Evolutionary conservation across 2,888 invertebrate species (phyloP), one percentile per base, ranked within the genome.

Genomic region (Trichogramma dendrolimi): DNA sequence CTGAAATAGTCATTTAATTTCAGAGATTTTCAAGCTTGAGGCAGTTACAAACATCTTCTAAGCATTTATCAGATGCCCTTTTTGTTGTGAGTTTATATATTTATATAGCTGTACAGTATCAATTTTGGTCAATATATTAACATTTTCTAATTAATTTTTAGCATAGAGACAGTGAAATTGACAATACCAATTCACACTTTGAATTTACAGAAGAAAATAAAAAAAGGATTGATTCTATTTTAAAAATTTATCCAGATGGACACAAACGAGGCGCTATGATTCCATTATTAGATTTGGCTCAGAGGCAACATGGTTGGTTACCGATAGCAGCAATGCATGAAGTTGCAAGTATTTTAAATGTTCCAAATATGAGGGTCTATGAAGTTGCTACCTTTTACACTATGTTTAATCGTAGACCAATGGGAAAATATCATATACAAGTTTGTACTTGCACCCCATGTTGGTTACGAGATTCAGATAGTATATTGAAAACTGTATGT

Each of bases 311-410:
- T 75, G 96, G 96, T 56, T 99, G 99, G 99, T 81, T 98, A 58
- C 97, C 99, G 0, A 92, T 99, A 73, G 89, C 96, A 0, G 98
- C 97, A 1, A 99, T 99, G 98, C 95, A 99, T 80, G 92, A 93
- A 80, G 98, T 99, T 4, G 98, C 98, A 6, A 94, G 96, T 67
- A 84, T 97, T 65, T 82, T 99, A 4, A 84, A 88, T 56, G 84
- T 99, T 71, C 95, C 99, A 0, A 86, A 88, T 64, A 99, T 99
- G 98, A 87, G 99, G 70, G 98, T 99, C 0, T 99, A 99, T 79
- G 99, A 99, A 83, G 99, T 99, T 40, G 99, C 99, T 64, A 99
- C 99, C 0, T 99, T 99, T 81, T 99, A 99, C 79, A 99, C 99
- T 10, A 99, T 99, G 99, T 99, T 95, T 79, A 96, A 98, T 82